phyloP scores from a whole-genome alignment of 2,113 vertebrate genomes.

The Panthera tigris region DNA sequence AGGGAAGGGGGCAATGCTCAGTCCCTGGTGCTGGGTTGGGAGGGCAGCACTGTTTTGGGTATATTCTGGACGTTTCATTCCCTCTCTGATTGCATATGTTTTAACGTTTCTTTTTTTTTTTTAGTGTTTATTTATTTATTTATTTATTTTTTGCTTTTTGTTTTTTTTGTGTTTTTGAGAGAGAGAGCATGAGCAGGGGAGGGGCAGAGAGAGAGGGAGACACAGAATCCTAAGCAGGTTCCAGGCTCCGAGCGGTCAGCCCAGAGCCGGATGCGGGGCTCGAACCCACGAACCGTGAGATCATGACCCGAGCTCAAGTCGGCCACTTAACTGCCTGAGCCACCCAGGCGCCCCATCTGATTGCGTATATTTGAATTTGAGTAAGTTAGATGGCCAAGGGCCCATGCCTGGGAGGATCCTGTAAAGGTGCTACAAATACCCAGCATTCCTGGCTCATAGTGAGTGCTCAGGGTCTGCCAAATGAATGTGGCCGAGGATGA shows the following conservation, averaged over 20 bases:
- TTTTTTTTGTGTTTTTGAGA: too few relatives aligned
- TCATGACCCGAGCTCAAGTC: too few relatives aligned
- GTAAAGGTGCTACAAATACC: rapidly evolving
- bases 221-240: too few relatives aligned
- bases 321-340: too few relatives aligned
- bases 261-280: too few relatives aligned
- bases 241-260: too few relatives aligned
- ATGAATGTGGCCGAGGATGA: background rate
- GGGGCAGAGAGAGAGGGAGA: too few relatives aligned
- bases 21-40: background rate
- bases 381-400: background rate
- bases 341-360: background rate
- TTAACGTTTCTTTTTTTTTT: too few relatives aligned
- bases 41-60: background rate
- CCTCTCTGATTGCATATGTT: background rate
- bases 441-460: rapidly evolving
- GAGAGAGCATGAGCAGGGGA: too few relatives aligned
- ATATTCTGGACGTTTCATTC: background rate
- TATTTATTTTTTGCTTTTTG: too few relatives aligned
- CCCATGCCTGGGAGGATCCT: background rate
- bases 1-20: background rate
- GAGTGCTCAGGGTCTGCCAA: background rate
- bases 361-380: background rate
- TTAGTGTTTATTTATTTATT: too few relatives aligned
- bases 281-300: too few relatives aligned